Evolutionary conservation across 2,797 vertebrate species (phyloP), one percentile per base, ranked within the genome.

Genomic region (Gambelia wislizenii): DNA sequence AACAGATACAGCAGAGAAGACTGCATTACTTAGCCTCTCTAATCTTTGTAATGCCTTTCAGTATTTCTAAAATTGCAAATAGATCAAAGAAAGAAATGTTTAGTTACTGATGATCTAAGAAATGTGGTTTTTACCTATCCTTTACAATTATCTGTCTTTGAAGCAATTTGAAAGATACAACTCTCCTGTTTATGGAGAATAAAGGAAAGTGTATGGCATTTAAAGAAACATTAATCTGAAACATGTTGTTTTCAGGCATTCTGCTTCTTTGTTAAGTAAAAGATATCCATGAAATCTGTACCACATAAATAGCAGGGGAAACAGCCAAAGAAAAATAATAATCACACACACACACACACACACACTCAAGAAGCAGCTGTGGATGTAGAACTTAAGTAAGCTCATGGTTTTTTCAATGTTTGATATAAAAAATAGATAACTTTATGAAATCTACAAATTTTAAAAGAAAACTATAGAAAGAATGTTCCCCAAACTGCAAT

Each of bases 401-500:
- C 72, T 81, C 88, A 12, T 90, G 20, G 75, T 33, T 72, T 72
- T 70, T 86, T 54, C 88, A 84, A 61, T 33, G 84, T 91, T 89
- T 91, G 75, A 92, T 20, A 84, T 91, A 86, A 90, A 94, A 93
- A 88, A 89, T 67, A 92, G 67, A 39, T 86, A 90, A 56, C 91
- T 72, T 69, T 86, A 94, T 83, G 44, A 89, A 78, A 89, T 89
- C 89, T 89, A 92, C 90, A 93, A 92, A 92, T 89, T n/a, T 76
- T 44, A 94, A 95, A 91, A 84, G 1, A 69, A 86, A 84, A 36
- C 80, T 89, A 74, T 13, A 87, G 87, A 59, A 94, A 91, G 91
- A 95, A 95, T 93, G 92, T 89, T 70, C 87, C 94, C 91, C 91
- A 89, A 93, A 92, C 84, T 75, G 81, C 81, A 76, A 90, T 5